These are phyloP conservation scores for Actinia equina DNA, from an alignment of 64 coral and sea anemone species.

Conservation along the genomic window DNA sequence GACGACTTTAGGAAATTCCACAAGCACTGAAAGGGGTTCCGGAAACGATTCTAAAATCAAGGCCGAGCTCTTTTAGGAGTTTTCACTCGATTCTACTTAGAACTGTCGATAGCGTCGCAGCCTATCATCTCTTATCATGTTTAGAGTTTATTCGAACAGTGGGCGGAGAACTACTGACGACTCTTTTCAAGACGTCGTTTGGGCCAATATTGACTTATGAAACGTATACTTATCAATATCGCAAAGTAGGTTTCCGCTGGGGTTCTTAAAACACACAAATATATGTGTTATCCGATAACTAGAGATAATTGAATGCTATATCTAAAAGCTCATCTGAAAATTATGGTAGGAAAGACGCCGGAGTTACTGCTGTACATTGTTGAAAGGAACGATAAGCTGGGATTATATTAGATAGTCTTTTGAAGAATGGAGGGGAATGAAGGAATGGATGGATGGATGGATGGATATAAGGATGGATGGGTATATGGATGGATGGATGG, in stretches of 20 bases:
- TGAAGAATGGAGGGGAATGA: background rate
- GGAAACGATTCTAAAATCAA: conserved; percentile 15
- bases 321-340: background rate
- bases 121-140: background rate
- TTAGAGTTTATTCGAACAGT: background rate
- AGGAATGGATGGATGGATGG: background rate
- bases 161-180: background rate
- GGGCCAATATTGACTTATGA: background rate
- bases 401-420: background rate
- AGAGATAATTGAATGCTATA: background rate
- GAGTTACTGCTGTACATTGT: background rate
- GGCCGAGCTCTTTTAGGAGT: background rate
- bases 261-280: background rate
- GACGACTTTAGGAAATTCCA: background rate
- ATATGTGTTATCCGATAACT: background rate
- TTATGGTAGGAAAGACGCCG: background rate
- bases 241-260: background rate
- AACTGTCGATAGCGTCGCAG: background rate
- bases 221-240: background rate
- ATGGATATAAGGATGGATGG: background rate
- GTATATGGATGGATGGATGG: background rate
- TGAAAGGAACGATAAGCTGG: too few species aligned
- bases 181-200: background rate
- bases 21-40: conserved; percentile 7
- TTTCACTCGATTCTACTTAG: background rate